Percentiles rank a stretch among this genome's conserved stretches.
Evolutionary conservation across 2,888 invertebrate species (phyloP).

Genomic region (Dicyrtomina minuta): DNA sequence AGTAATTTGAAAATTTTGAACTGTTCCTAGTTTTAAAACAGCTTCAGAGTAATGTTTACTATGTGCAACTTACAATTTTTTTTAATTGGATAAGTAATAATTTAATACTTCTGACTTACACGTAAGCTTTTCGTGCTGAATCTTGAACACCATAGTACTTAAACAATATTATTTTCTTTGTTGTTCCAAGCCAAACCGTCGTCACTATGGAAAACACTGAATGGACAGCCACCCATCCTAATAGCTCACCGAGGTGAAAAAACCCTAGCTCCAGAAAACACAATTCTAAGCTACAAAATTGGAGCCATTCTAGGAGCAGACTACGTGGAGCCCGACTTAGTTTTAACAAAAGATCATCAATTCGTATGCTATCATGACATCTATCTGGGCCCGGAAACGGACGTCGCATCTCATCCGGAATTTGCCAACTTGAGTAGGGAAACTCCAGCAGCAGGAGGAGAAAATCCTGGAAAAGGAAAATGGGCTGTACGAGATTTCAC

Average conservation of each 20-base stretch:
- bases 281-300: constrained; percentile 42
- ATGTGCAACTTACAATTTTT: too few species aligned
- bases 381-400: constrained; percentile 37
- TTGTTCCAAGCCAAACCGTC: too few species aligned
- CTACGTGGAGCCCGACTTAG: constrained; percentile 47
- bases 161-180: too few species aligned
- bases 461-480: too few species aligned
- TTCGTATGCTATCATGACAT: constrained; percentile 48
- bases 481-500: constrained; percentile 47
- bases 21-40: too few species aligned
- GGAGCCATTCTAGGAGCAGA: constrained; percentile 44
- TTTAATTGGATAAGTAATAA: too few species aligned
- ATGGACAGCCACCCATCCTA: constrained; percentile 30
- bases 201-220: constrained; percentile 36
- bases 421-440: constrained; percentile 36
- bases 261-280: constrained; percentile 45
- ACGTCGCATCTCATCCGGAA: constrained; percentile 34
- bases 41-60: too few species aligned
- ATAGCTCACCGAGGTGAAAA: constrained; percentile 48
- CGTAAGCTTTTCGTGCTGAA: too few species aligned
- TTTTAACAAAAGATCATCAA: constrained; percentile 40
- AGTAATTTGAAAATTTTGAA: too few species aligned
- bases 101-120: too few species aligned
- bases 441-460: too few species aligned
- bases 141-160: too few species aligned